Evolutionary conservation across 2,797 vertebrate species (phyloP), one percentile per base, ranked within the genome.

Genomic region (Argya squamiceps): DNA sequence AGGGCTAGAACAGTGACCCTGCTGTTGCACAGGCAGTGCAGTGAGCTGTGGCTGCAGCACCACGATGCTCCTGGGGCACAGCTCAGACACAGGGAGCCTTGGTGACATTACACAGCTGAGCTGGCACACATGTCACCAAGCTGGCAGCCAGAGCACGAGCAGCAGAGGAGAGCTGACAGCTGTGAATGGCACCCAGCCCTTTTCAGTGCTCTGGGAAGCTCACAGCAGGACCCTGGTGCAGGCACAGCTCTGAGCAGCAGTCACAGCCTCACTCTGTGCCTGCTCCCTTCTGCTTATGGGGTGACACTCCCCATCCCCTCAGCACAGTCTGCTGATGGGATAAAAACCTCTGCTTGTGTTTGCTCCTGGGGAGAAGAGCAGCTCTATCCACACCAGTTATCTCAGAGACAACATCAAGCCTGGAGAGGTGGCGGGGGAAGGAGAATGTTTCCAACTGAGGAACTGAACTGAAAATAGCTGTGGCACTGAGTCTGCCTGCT

Each of bases 391-490:
- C 58, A 10, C 60, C 50, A 44, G 75, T 92, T 83, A 68, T 77
- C 79, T 88, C 87, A 75, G 4, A 77, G 89, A 89, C 37, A 77
- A 5, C 84, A 88, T 36, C 65, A n/a, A 92, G 69, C 58, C 82
- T 85, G 63, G 50, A 81, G 84, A 89, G 46, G 82, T 58, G 76
- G 58, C 4, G 6, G 49, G 58, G 82, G 91, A 91, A 88, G 84
- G 59, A 91, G 59, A 65, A 85, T 13, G 47, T 71, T 92, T 91
- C 92, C 82, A 91, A 44, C 55, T 39, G 77, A 47, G 84, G 73
- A 93, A 16, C 73, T 11, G 49, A 93, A 74, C 88, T 88, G 84
- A 95, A 93, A 97, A 96, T 94, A 95, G 92, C 82, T 86, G 62
- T 71, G 69, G 27, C 76, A 24, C 58, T n/a, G 73, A 85, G 77